Percentiles rank a stretch among this genome's conserved stretches.
phyloP scores from a whole-genome alignment of 2,888 invertebrate species.

The Ophion slaviceki region DNA sequence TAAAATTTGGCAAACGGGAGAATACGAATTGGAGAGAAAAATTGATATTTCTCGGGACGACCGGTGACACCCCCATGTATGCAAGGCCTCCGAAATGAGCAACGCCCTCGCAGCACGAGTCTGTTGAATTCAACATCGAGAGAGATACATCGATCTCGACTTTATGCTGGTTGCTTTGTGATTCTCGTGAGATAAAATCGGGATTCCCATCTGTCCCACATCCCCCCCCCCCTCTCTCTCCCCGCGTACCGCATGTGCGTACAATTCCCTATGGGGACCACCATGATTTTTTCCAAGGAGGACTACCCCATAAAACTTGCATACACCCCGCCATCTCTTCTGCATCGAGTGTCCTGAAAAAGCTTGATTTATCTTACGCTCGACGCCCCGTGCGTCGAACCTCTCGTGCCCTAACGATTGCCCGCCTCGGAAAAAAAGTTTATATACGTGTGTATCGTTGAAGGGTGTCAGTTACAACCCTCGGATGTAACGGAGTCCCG shows the following conservation, averaged over 20 bases:
- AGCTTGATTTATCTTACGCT: constrained; percentile 59
- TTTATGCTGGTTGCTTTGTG: constrained; percentile 61
- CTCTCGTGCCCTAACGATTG: constrained; percentile 20
- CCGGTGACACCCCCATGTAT: constrained; percentile 73
- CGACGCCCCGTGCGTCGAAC: constrained; percentile 24
- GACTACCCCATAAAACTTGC: constrained; percentile 46
- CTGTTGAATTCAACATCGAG: not conserved
- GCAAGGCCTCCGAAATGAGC: constrained; percentile 76
- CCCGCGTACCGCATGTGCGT: constrained; percentile 17
- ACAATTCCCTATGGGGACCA: constrained; percentile 70
- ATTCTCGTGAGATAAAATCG: constrained; percentile 77
- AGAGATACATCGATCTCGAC: constrained; percentile 27
- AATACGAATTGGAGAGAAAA: constrained; percentile 28
- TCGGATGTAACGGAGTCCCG: constrained; percentile 42
- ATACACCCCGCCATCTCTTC: not conserved
- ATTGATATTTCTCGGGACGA: constrained; percentile 77
- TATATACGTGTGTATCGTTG: constrained; percentile 28
- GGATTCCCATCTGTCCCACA: constrained; percentile 78
- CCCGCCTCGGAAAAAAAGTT: constrained; percentile 18
- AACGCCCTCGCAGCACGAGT: constrained; percentile 75
- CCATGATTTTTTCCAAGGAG: constrained; percentile 74
- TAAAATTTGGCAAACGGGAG: no score
- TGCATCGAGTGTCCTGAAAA: constrained; percentile 29
- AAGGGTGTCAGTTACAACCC: constrained; percentile 51
- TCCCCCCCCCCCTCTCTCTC: constrained; percentile 16